Conservation (phyloP, 2,797 vertebrate species). For the Parauchenoglanis punctatus region DNA sequence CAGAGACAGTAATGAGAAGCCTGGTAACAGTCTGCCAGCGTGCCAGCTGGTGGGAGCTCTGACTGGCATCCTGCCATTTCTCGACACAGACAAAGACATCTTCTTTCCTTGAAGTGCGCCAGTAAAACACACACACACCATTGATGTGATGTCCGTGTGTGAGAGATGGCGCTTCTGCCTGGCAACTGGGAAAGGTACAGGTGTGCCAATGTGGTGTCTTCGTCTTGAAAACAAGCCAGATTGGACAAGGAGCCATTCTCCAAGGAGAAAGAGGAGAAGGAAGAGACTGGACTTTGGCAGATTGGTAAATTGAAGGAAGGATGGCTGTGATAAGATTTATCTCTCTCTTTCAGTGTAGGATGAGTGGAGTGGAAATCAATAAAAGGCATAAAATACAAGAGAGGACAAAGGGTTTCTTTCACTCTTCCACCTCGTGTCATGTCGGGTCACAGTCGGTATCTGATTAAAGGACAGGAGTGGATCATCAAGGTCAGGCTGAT, state of each 20-base stretch:
- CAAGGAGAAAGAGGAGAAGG: slow-evolving; percentile 17
- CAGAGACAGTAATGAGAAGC: slow-evolving; percentile 52
- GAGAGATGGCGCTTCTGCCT: slow-evolving; percentile 5
- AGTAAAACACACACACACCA: slow-evolving; percentile 24
- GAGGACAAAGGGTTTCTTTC: slow-evolving; percentile 9
- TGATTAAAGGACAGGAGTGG: slow-evolving; percentile 32
- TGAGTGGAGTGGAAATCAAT: slow-evolving; percentile 43
- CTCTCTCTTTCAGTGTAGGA: slow-evolving; percentile 29
- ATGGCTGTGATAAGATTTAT: slow-evolving; percentile 50
- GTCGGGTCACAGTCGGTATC: slow-evolving; percentile 35
- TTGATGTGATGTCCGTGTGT: slow-evolving; percentile 19
- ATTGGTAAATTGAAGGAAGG: slow-evolving; percentile 45
- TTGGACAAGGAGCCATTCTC: slow-evolving; percentile 10
- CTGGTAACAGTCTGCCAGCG: slow-evolving; percentile 30
- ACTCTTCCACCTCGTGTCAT: background rate
- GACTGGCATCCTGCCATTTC: slow-evolving; percentile 52
- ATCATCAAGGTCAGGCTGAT: slow-evolving; percentile 37
- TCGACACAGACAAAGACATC: slow-evolving; percentile 54
- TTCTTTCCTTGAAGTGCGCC: slow-evolving; percentile 37
- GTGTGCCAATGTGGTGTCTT: slow-evolving; percentile 20
- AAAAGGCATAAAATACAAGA: slow-evolving; percentile 33
- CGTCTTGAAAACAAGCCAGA: slow-evolving; percentile 34
- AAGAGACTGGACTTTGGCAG: slow-evolving; percentile 28
- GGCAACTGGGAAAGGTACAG: slow-evolving; percentile 11
- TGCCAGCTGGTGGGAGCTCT: slow-evolving; percentile 52